Evolutionary conservation across 2,888 invertebrate species (phyloP), one percentile per base, ranked within the genome.

Genomic region (Rosalia funebris): DNA sequence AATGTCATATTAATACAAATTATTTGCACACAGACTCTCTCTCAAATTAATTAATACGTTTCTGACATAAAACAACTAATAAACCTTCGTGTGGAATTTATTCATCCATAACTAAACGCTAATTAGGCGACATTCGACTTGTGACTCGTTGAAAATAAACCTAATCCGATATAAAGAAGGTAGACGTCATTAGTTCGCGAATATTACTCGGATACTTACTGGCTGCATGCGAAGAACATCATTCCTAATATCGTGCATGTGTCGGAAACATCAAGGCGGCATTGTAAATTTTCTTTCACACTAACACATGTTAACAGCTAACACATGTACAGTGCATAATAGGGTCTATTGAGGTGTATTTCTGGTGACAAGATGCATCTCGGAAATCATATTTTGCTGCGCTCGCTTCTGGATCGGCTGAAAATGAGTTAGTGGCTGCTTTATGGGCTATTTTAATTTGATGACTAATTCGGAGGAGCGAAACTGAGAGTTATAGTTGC

Each of bases 321-420:
- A 71, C 74, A 74, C 59, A 65, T 74, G 74, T 62, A 60, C 25
- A 57, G 53, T 66, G 57, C 56, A 74, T 71, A 74, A 72, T 71
- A 66, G 65, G 37, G 54, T 39, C 61, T 65, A 74, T 74, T 74
- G 71, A 74, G 69, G 66, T 67, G 66, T 72, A 74, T 72, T 71
- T 72, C 62, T 62, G 69, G 65, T 61, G 64, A 54, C 57, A 56
- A 47, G 52, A 55, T 46, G 48, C 48, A 47, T 32, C 42, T 58
- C 63, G 52, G 47, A 47, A 53, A 36, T 39, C 39, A 44, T 50
- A 50, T 25, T 50, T 50, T 50, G 25, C 45, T 11, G 2, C 11
- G 10, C 10, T 34, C 34, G 7, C 11, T n/a, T 10, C 11, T 34
- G 10, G 10, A 34, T 34, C 34, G 10, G 34, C 10, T n/a, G 34